Base-by-base conservation (phyloP, 2,113 vertebrate genomes). In the Cryptomyrus ogoouensis region DNA sequence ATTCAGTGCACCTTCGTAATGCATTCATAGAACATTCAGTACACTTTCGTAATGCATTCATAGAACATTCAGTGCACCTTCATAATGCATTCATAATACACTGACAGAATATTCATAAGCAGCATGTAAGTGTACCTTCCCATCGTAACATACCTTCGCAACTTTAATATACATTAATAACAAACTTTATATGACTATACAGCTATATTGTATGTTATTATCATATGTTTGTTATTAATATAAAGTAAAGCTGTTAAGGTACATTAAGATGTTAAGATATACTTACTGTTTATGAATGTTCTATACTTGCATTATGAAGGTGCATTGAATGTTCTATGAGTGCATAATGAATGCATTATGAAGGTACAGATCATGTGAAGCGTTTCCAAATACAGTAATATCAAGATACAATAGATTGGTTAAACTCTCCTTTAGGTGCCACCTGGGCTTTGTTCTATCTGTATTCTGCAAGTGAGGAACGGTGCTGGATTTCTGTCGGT, bases 391-490 rank as follows among this genome's bases (percentile, higher is more conserved):
- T 12, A 70, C n/a, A 31, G 9, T 49, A 3, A 77, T 74, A 42
- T 52, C 46, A 46, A 89, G 39, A 12, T 84, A 84, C 83, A 44
- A 47, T 44, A 44, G 19, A 19, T 46, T 83, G 8, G 10, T 42
- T 77, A 85, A 47, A 13, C 44, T 27, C 42, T 27, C 39, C 47
- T 49, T 15, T 7, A 27, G 46, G 46, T 86, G 42, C 47, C 47
- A 8, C 47, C 24, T n/a, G 24, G 24, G 44, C 12, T 50, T 27
- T 17, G 74, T 24, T 80, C 92, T 94, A 96, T 91, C 49, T 90
- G 83, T 94, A 93, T 62, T 96, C 95, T 1, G 92, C 94, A 15
- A 95, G 39, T 83, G 91, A 91, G 0, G 89, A 31, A 13, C 7
- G 86, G 31, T 91, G 90, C 44, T 89, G 87, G 1, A 31, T 90